These are phyloP conservation scores for Psilopogon haemacephalus DNA, from an alignment of 2,113 vertebrate genomes.

Conservation along the genomic window DNA sequence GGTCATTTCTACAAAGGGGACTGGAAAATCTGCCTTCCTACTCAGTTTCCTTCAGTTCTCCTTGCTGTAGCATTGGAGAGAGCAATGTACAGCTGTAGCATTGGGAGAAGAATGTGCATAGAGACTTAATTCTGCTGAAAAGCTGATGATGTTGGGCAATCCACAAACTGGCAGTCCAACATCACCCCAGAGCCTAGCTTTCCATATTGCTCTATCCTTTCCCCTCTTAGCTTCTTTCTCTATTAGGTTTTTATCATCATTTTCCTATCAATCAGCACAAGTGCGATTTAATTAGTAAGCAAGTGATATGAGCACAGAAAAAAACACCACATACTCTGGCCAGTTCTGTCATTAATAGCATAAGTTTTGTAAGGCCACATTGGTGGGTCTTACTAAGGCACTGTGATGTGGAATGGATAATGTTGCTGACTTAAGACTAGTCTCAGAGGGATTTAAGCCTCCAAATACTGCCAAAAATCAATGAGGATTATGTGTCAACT, in stretches of 20 bases:
- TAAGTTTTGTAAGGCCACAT: neutral
- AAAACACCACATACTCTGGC: neutral
- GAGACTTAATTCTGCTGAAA: neutral
- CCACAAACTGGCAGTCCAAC: neutral
- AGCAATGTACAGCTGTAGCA: no score
- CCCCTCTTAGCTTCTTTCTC: neutral
- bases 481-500: neutral
- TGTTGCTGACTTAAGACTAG: neutral
- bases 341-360: neutral
- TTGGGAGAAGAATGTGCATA: neutral
- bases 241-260: neutral
- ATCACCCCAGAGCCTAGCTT: neutral
- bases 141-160: neutral
- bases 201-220: neutral
- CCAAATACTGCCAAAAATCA: conserved; percentile 33
- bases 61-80: neutral
- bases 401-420: neutral
- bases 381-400: neutral
- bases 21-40: conserved; percentile 38
- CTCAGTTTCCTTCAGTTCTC: conserved; percentile 24
- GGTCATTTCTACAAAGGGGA: conserved; percentile 55
- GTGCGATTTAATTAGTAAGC: neutral
- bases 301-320: neutral
- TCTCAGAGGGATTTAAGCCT: conserved; percentile 2
- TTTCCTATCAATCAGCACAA: neutral